Evolutionary conservation across 2,113 vertebrate species (phyloP).

Genomic region (Phrynocephalus versicolor): DNA sequence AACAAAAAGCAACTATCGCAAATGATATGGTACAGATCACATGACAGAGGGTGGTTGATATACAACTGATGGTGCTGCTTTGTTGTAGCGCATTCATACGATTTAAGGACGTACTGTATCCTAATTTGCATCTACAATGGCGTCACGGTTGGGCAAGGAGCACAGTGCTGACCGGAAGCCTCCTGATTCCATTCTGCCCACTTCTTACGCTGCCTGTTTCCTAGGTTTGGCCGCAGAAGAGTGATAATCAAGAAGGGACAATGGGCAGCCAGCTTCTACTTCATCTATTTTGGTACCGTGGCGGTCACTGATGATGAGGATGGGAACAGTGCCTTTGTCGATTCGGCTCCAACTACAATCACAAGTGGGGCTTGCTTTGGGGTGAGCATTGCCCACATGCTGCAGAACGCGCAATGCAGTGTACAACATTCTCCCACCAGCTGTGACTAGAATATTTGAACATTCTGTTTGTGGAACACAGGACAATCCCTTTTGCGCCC

Average conservation of each 20-base stretch:
- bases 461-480: neutral
- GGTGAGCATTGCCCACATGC: constrained; percentile 37
- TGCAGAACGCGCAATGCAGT: neutral
- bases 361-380: constrained; percentile 63
- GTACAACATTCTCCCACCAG: neutral
- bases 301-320: constrained; percentile 63
- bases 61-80: neutral
- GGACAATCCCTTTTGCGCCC: neutral
- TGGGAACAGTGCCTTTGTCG: constrained; percentile 66
- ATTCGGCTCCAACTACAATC: constrained; percentile 52
- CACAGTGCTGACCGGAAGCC: neutral
- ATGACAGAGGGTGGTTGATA: neutral
- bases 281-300: constrained; percentile 58
- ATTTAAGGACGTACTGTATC: neutral
- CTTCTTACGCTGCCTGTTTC: neutral
- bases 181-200: constrained; percentile 4
- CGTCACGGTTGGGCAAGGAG: neutral
- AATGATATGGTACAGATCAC: neutral
- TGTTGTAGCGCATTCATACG: neutral
- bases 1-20: neutral
- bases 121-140: neutral
- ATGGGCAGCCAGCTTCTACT: constrained; percentile 63
- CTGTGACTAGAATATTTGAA: neutral
- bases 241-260: constrained; percentile 64
- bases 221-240: constrained; percentile 64